These are phyloP conservation scores for Ormyrus nitidulus DNA, from an alignment of 2,888 invertebrate genomes.

Conservation along the genomic window DNA sequence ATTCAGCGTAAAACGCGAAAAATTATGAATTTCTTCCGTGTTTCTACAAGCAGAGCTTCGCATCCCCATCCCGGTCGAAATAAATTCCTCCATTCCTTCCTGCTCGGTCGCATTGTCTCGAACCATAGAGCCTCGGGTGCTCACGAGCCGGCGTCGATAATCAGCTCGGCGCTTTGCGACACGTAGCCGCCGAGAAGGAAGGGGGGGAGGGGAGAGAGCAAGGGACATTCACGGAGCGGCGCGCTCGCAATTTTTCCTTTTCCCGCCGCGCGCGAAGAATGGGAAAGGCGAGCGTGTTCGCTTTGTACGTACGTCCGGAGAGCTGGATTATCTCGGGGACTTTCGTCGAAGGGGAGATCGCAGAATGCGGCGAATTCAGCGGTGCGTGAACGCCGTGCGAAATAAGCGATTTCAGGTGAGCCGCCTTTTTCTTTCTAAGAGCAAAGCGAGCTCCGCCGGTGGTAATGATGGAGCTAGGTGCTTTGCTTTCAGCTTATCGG, in stretches of 20 bases:
- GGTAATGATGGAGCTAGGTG: too few species aligned
- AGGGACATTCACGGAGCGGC: neutral
- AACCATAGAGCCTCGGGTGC: neutral
- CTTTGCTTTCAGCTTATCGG: too few species aligned
- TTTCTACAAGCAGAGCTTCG: too few species aligned
- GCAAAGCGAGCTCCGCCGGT: too few species aligned
- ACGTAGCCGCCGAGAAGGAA: neutral
- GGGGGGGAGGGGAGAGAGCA: neutral
- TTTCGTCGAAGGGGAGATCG: slow-evolving; percentile 6
- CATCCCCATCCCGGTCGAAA: too few species aligned
- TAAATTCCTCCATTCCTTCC: neutral
- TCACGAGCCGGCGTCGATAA: neutral
- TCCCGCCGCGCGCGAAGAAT: slow-evolving; percentile 8
- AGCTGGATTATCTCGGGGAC: neutral
- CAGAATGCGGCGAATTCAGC: slow-evolving; percentile 14
- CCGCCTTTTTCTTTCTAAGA: too few species aligned
- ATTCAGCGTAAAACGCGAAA: too few species aligned
- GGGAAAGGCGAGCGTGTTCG: slow-evolving; percentile 21
- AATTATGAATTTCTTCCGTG: too few species aligned
- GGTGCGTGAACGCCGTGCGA: slow-evolving; percentile 36
- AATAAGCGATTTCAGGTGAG: slow-evolving; percentile 29
- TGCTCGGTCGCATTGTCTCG: neutral
- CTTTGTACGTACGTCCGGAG: slow-evolving; percentile 11
- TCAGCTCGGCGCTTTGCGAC: slow-evolving; percentile 5
- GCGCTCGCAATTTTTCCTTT: slow-evolving; percentile 2